Evolutionary conservation across 2,797 vertebrate genomes (phyloP).

Genomic region (Gephyroberyx darwinii): DNA sequence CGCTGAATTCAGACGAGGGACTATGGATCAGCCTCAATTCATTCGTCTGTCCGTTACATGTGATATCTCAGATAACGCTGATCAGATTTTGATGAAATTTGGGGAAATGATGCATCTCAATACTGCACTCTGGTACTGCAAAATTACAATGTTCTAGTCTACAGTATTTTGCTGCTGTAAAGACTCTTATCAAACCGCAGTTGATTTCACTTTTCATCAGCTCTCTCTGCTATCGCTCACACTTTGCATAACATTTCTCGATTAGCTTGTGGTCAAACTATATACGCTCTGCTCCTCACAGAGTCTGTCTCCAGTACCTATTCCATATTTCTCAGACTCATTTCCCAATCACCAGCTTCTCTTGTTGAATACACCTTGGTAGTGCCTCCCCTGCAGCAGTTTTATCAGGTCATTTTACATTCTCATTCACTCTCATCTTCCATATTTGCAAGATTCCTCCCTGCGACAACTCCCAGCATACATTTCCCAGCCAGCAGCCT

Average conservation of each 20-base stretch:
- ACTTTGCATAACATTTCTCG: slow-evolving; percentile 22
- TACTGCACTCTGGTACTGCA: too few relatives aligned
- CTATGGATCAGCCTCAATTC: too few relatives aligned
- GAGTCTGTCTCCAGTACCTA: slow-evolving; percentile 21
- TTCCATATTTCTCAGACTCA: slow-evolving; percentile 26
- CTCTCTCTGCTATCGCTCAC: slow-evolving; percentile 2
- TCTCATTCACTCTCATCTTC: background rate
- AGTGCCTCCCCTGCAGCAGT: background rate
- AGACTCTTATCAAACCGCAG: slow-evolving; percentile 11
- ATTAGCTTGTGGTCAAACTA: slow-evolving; percentile 26
- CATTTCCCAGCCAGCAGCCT: slow-evolving; percentile 12
- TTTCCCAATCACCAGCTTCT: slow-evolving; percentile 5
- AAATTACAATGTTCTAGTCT: too few relatives aligned
- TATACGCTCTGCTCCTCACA: slow-evolving; percentile 15
- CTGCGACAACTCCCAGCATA: background rate
- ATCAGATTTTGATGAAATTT: too few relatives aligned
- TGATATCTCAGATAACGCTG: too few relatives aligned
- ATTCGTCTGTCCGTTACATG: too few relatives aligned
- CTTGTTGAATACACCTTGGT: background rate
- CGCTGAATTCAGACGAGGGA: too few relatives aligned
- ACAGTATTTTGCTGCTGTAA: too few relatives aligned
- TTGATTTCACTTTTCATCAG: slow-evolving; percentile 16
- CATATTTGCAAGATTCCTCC: background rate
- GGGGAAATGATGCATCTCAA: too few relatives aligned
- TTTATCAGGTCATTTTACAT: slow-evolving; percentile 18